These are phyloP conservation scores for Mesorhabditis sp. DNA, from an alignment of 2,888 invertebrate genomes.

Conservation along the genomic window DNA sequence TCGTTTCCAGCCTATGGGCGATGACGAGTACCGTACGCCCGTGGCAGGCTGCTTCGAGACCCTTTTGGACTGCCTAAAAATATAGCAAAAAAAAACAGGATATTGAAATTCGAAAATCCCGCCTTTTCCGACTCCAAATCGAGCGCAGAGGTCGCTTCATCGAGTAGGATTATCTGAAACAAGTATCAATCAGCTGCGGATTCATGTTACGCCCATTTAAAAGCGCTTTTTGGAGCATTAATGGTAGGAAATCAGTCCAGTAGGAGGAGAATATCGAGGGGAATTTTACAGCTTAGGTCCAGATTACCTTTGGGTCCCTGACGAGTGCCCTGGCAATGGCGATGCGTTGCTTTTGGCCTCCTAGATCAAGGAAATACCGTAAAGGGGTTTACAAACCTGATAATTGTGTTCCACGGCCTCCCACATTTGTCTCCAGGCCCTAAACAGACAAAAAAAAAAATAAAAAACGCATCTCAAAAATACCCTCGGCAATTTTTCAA, in stretches of 20 bases:
- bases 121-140: slow-evolving; percentile 60
- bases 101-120: neutral
- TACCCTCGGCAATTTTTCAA: too few relatives aligned
- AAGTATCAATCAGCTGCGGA: too few relatives aligned
- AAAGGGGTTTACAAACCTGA: too few relatives aligned
- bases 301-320: slow-evolving; percentile 45
- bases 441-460: too few relatives aligned
- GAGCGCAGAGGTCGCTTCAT: slow-evolving; percentile 60
- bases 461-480: too few relatives aligned
- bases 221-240: too few relatives aligned
- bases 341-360: slow-evolving; percentile 43
- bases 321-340: slow-evolving; percentile 60
- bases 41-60: slow-evolving; percentile 65
- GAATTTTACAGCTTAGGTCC: too few relatives aligned
- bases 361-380: slow-evolving; percentile 63
- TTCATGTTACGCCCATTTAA: too few relatives aligned
- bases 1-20: slow-evolving; percentile 63
- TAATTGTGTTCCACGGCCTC: slow-evolving; percentile 51
- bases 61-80: slow-evolving; percentile 64
- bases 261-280: too few relatives aligned
- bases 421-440: slow-evolving; percentile 59
- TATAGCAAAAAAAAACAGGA: too few relatives aligned
- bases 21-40: slow-evolving; percentile 62
- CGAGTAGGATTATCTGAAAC: slow-evolving; percentile 56
- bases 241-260: too few relatives aligned